These are phyloP conservation scores for Limnodromus scolopaceus DNA, from an alignment of 2,797 vertebrate genomes.

Conservation along the genomic window DNA sequence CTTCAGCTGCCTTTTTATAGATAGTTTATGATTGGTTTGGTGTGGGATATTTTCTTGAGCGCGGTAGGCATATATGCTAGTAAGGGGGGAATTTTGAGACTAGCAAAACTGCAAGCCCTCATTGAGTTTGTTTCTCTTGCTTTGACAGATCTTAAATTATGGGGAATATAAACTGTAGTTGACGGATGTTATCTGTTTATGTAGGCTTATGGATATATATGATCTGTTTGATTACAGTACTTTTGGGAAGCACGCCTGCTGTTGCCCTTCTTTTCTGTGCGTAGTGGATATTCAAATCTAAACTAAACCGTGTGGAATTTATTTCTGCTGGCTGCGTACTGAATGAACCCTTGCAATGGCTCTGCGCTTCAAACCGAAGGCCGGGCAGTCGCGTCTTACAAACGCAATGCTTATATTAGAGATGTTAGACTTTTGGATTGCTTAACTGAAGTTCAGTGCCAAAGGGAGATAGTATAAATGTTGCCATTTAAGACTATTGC, in stretches of 20 bases:
- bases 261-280: not conserved
- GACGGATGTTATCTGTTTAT: constrained; percentile 31
- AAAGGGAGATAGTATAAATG: not conserved
- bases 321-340: not conserved
- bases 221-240: constrained; percentile 25
- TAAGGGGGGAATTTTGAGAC: not conserved
- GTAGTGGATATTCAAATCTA: constrained; percentile 17
- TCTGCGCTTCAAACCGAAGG: not conserved
- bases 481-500: not conserved
- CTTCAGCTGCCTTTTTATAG: not conserved
- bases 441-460: not conserved
- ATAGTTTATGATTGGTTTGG: not conserved
- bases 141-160: not conserved
- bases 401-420: not conserved
- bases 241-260: not conserved
- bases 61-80: not conserved
- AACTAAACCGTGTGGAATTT: not conserved
- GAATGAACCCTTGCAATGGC: not conserved
- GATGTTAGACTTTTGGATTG: not conserved
- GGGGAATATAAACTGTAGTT: not conserved
- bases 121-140: constrained; percentile 12
- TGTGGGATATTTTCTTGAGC: not conserved
- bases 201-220: not conserved
- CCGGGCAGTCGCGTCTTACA: not conserved
- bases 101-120: not conserved